These are phyloP conservation scores for Pelodytes ibericus DNA, from an alignment of 2,797 vertebrate species.

Conservation along the genomic window DNA sequence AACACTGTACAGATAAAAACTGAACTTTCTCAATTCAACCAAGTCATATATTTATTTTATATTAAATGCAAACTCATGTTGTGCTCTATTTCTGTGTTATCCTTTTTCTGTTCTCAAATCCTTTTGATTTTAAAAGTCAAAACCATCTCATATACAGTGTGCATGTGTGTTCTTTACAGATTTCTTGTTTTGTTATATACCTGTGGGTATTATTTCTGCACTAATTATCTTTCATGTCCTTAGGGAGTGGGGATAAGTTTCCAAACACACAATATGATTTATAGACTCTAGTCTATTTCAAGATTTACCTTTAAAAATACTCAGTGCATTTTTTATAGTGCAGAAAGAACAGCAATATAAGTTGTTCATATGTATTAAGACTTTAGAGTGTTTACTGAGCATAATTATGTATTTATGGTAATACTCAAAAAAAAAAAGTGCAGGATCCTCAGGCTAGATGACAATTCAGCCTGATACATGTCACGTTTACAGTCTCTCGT, in stretches of 20 bases:
- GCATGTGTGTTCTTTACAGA: slow-evolving; percentile 10
- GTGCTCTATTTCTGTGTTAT: no score
- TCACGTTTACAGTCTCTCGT: slow-evolving; percentile 18
- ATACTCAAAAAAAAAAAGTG: slow-evolving; percentile 17
- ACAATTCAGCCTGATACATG: not conserved
- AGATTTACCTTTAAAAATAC: slow-evolving; percentile 38
- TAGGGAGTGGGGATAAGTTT: slow-evolving; percentile 26
- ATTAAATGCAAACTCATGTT: no score
- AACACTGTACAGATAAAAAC: no score
- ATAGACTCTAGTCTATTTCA: slow-evolving; percentile 43
- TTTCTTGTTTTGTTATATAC: slow-evolving; percentile 42
- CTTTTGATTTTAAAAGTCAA: not conserved
- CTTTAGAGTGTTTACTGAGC: slow-evolving; percentile 13
- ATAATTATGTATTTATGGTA: slow-evolving; percentile 23
- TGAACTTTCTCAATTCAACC: no score
- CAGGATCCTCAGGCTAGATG: slow-evolving; percentile 8
- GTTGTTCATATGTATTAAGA: slow-evolving; percentile 19
- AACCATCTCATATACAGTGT: not conserved
- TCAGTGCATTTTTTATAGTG: slow-evolving; percentile 29
- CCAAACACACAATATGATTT: slow-evolving; percentile 25
- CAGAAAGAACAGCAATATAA: slow-evolving; percentile 13
- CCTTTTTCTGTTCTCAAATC: no score
- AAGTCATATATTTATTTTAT: no score
- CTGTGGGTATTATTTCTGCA: slow-evolving; percentile 46
- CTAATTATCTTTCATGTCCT: slow-evolving; percentile 50